Conservation (phyloP, 2,797 vertebrate species). For the Sebastes dallii region DNA sequence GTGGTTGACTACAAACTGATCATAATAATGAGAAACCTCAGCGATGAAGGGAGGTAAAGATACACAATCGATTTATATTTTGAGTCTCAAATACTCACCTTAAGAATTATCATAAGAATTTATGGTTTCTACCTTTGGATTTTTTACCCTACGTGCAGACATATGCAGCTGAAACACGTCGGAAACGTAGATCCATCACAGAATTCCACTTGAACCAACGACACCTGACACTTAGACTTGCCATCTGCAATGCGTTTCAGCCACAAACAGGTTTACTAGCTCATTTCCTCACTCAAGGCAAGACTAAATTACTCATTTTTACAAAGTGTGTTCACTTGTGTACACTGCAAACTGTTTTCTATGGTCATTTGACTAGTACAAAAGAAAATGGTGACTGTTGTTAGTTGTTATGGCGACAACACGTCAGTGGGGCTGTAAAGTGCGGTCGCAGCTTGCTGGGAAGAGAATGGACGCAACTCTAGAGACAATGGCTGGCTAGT, state of each 20-base stretch:
- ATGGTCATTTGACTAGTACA: neutral
- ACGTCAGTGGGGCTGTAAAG: too few species aligned
- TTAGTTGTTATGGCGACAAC: neutral
- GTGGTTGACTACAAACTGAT: neutral
- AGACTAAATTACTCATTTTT: neutral
- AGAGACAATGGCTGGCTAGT: too few species aligned
- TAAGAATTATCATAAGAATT: neutral
- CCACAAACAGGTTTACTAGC: neutral
- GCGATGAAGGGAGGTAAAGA: neutral
- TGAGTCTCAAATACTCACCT: neutral
- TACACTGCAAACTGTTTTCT: accelerated
- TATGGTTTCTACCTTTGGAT: neutral
- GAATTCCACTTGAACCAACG: neutral
- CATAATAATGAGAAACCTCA: neutral
- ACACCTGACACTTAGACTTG: neutral
- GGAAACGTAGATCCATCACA: neutral
- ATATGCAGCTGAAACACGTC: neutral
- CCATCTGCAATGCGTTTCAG: neutral
- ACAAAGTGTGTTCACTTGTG: neutral
- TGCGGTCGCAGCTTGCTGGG: too few species aligned
- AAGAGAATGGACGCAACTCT: too few species aligned
- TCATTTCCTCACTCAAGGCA: accelerated
- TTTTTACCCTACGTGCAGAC: neutral
- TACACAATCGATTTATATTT: neutral
- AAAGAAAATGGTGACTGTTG: neutral